Evolutionary conservation across 1,140 invertebrate genomes (phyloP), one percentile per base, ranked within the genome.

Genomic region (Drosophila prosaltans): DNA sequence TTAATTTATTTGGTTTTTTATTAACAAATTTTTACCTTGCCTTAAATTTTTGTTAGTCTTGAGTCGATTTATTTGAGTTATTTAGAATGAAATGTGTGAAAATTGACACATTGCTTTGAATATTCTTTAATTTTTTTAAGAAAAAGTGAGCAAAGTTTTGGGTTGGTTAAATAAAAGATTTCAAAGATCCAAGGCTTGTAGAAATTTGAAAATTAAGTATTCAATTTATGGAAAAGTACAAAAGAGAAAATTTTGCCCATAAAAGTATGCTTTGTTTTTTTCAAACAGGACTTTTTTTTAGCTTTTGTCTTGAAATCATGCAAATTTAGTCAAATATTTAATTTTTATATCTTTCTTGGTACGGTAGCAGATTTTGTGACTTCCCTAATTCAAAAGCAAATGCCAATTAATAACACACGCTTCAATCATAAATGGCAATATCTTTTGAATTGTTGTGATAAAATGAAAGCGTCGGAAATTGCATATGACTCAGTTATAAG

Each of bases 391-490:
- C 8, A 36, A 9, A 16, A 58, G n/a, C 3, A 58, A 58, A 58
- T 7, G 16, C 9, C 11, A 24, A 55, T 30, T 21, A 3, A 36
- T 58, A 58, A 8, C 7, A 58, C 57, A 58, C 57, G 32, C 32
- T 59, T 5, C 8, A 9, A 11, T 39, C 57, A 24, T 28, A 57
- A 45, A 24, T 8, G 39, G 30, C 16, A 70, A 64, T 30, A 71
- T 5, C 6, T 51, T 21, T 39, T 58, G 8, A 16, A 62, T 26
- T 40, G 43, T 11, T 9, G 30, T 21, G 8, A 54, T 21, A 36
- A 63, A 76, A 77, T 60, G 74, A 76, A 76, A 76, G 74, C 60
- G 74, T 48, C 9, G 58, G 73, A 74, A 69, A 28, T 39, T 40
- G 16, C 7, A 59, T 10, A 59, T 59, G 32, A 21, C 30, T 59